Evolutionary conservation across 1,140 invertebrate genomes (phyloP).

Genomic region (Drosophila bocki): DNA sequence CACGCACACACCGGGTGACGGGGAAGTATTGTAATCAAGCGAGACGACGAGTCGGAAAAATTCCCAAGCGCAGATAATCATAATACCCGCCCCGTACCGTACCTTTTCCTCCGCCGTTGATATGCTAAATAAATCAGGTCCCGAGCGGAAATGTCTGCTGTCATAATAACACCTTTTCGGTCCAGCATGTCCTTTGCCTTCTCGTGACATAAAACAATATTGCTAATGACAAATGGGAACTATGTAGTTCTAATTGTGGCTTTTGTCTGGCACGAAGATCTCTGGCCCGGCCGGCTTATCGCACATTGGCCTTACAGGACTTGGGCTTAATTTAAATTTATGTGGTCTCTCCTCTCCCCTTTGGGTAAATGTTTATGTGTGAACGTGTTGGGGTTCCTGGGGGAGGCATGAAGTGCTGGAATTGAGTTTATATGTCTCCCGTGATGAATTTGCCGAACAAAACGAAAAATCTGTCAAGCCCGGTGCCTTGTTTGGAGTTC

Average conservation of each 20-base stretch:
- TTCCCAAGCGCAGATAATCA: conserved; percentile 69
- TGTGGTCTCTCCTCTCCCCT: conserved; percentile 14
- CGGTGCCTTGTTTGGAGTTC: background rate
- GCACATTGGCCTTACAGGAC: conserved; percentile 36
- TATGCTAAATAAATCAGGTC: conserved; percentile 42
- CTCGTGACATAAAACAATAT: conserved; percentile 41
- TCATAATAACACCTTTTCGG: conserved; percentile 42
- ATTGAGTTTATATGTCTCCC: conserved; percentile 23
- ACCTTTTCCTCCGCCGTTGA: background rate
- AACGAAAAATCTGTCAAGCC: conserved; percentile 5
- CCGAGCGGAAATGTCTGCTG: conserved; percentile 33
- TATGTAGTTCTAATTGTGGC: conserved; percentile 48
- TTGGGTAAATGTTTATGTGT: conserved; percentile 20
- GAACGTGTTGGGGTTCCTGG: conserved; percentile 33
- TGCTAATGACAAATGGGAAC: conserved; percentile 53
- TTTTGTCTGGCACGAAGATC: conserved; percentile 44
- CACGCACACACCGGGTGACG: conserved; percentile 27
- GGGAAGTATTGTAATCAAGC: conserved; percentile 61
- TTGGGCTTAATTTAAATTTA: conserved; percentile 51
- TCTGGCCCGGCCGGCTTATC: conserved; percentile 32
- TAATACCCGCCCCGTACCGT: conserved; percentile 6
- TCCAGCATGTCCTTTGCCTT: conserved; percentile 4
- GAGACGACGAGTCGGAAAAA: conserved; percentile 61
- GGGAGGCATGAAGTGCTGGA: conserved; percentile 30
- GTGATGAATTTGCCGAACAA: conserved; percentile 5